A percentile compares a stretch with the other conserved stretches of the same genome.
These are phyloP conservation scores for Cryptocheilus praepositus DNA, from an alignment of 2,888 invertebrate species.

Conservation along the genomic window DNA sequence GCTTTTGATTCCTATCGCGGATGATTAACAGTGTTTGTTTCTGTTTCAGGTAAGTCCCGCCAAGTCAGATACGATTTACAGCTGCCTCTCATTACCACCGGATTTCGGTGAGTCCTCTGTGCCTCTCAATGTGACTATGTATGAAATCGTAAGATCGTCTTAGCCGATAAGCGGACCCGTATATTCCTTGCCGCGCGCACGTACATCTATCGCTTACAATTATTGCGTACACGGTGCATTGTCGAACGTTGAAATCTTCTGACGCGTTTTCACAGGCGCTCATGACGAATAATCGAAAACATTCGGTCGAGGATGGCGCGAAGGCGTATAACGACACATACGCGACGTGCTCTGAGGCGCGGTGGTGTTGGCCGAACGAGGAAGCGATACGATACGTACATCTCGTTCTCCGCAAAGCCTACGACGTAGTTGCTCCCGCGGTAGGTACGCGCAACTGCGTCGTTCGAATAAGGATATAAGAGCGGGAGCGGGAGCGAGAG, in stretches of 20 bases:
- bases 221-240: too few relatives aligned
- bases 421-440: constrained; percentile 59
- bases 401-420: constrained; percentile 47
- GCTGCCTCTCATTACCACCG: constrained; percentile 4
- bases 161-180: constrained; percentile 10
- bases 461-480: constrained; percentile 54
- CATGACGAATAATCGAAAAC: too few relatives aligned
- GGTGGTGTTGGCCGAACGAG: constrained; percentile 42
- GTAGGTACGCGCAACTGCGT: constrained; percentile 57
- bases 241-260: too few relatives aligned
- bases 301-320: too few relatives aligned
- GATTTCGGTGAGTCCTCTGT: constrained; percentile 37
- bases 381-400: constrained; percentile 43
- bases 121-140: too few relatives aligned
- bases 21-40: constrained; percentile 9
- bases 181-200: not conserved
- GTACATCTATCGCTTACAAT: too few relatives aligned
- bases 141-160: too few relatives aligned
- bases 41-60: constrained; percentile 43
- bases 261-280: too few relatives aligned
- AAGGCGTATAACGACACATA: too few relatives aligned
- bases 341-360: not conserved
- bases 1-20: too few relatives aligned
- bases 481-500: constrained; percentile 15
- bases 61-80: constrained; percentile 6